A percentile compares a stretch with the other conserved stretches of the same genome.
These are phyloP conservation scores for Pachypeltis micranthus DNA, from an alignment of 1,140 invertebrate species.

Conservation along the genomic window DNA sequence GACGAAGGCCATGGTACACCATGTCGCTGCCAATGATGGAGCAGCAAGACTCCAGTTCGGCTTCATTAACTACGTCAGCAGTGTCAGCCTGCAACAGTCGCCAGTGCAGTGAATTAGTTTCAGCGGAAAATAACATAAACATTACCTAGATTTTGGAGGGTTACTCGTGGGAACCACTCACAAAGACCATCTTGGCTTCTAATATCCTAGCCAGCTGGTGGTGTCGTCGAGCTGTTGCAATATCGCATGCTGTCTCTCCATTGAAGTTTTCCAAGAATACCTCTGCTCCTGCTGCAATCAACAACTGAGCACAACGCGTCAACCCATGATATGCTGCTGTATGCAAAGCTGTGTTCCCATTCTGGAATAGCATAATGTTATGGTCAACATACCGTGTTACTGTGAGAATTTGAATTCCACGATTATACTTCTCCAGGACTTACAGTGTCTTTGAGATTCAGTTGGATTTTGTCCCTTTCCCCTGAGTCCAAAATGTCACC, in stretches of 20 bases:
- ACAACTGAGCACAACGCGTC: constrained; percentile 48
- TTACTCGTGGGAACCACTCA: constrained; percentile 42
- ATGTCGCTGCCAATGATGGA: constrained; percentile 35
- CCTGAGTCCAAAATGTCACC: constrained; percentile 41
- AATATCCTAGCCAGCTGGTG: constrained; percentile 50
- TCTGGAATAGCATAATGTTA: constrained; percentile 41
- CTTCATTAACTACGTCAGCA: constrained; percentile 36
- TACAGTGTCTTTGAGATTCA: constrained; percentile 49
- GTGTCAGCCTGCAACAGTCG: constrained; percentile 36
- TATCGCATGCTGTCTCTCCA: constrained; percentile 50
- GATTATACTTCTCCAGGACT: too few species aligned
- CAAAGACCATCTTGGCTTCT: constrained; percentile 59
- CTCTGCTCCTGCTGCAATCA: constrained; percentile 47
- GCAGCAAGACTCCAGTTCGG: constrained; percentile 29
- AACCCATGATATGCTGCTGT: constrained; percentile 51
- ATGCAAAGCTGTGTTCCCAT: constrained; percentile 54
- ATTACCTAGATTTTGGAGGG: neutral
- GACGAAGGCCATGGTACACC: constrained; percentile 49
- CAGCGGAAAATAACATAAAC: neutral
- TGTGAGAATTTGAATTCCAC: too few species aligned
- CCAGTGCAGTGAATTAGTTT: too few species aligned
- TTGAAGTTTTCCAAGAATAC: constrained; percentile 51
- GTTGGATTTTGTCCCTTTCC: constrained; percentile 44
- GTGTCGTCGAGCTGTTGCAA: constrained; percentile 46
- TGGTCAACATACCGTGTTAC: too few species aligned